A percentile compares a stretch with the other conserved stretches of the same genome.
Conservation (phyloP, 2,797 vertebrate species). For the Bucorvus abyssinicus region DNA sequence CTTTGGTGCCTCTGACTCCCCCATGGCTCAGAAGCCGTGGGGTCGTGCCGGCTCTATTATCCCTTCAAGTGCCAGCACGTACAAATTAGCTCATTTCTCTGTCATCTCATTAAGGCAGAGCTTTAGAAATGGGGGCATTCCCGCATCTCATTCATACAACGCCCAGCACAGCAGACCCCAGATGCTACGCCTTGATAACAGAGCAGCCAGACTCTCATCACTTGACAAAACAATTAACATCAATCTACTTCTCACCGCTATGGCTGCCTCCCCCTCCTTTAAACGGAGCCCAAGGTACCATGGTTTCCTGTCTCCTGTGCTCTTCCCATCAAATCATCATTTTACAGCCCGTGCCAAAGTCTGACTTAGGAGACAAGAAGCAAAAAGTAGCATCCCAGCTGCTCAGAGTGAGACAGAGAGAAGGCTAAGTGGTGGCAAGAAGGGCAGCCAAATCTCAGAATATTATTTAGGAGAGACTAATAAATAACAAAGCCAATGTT, state of each 20-base stretch:
- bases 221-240: not conserved
- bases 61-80: not conserved
- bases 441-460: conserved; percentile 1
- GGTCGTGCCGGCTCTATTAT: not conserved
- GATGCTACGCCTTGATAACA: not conserved
- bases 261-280: not conserved
- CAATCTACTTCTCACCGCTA: not conserved
- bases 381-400: not conserved
- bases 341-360: not conserved
- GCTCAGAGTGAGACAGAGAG: not conserved
- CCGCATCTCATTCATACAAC: not conserved
- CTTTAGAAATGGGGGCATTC: not conserved
- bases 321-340: not conserved
- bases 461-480: not conserved
- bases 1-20: not conserved
- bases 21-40: not conserved
- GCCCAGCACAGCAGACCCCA: not conserved
- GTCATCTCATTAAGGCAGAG: not conserved
- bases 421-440: not conserved
- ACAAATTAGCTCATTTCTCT: not conserved
- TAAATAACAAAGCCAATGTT: not conserved
- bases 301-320: not conserved
- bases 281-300: not conserved
- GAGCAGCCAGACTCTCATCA: not conserved
- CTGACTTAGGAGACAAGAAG: not conserved